Evolutionary conservation across 2,797 vertebrate species (phyloP), one percentile per base, ranked within the genome.

Genomic region (Dipus sagitta): DNA sequence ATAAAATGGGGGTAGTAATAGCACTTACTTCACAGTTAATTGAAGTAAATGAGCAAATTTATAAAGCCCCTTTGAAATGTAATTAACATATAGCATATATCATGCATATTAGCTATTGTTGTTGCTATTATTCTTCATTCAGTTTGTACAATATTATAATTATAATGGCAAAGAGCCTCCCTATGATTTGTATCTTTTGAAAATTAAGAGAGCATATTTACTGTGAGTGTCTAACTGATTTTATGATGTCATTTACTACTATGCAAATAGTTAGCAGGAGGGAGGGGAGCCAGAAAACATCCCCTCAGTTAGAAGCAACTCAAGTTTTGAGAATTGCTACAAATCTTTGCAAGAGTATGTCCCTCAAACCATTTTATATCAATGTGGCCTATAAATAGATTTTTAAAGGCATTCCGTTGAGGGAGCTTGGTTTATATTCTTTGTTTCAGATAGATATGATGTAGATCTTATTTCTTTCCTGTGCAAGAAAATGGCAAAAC

Each of bases 131-230:
- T n/a, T 84, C 28, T 77, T 85, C 38, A 71, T 42, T 83, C 9
- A 18, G 26, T 89, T 65, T 71, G 24, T 76, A 65, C 28, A 77
- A 2, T 71, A 17, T 34, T 89, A 47, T 65, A 32, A 34, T 68
- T 42, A 42, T 7, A 72, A 75, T 20, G 79, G 60, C 52, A 92
- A 68, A 86, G 54, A 90, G 34, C 34, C 65, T 96, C 94, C 94
- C 24, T 93, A 84, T 6, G 60, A 96, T 90, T 83, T 91, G 52
- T 92, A 77, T 85, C 96, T 96, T 97, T 91, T 95, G 77, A 96
- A 95, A 96, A 97, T 80, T 84, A 93, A 94, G 97, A 96, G 80
- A 93, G 28, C 0, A 6, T 93, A 90, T 96, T 97, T 96, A 96
- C 91, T 90, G 60, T 74, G 90, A 97, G 89, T 71, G 7, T 95